Conservation (phyloP, 1,140 invertebrate species). For the Condylostylus longicornis region DNA sequence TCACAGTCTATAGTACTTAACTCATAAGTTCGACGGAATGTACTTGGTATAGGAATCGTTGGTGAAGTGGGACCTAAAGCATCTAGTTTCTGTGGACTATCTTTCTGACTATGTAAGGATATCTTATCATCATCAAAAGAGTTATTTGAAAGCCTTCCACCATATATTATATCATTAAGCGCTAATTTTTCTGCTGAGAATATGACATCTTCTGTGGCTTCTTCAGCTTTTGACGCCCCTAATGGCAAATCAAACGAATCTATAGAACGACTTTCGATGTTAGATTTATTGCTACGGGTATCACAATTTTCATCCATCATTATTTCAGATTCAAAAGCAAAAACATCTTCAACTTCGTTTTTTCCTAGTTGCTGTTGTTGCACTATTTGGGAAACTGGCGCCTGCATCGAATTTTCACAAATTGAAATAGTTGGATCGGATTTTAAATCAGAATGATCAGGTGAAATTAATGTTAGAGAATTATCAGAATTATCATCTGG, state of each 20-base stretch:
- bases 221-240: conserved; percentile 31
- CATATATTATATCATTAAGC: conserved; percentile 25
- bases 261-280: conserved; percentile 20
- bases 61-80: conserved; percentile 35
- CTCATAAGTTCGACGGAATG: conserved; percentile 32
- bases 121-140: conserved; percentile 25
- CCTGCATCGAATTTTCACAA: background rate
- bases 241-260: conserved; percentile 32
- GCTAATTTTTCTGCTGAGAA: conserved; percentile 21
- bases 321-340: conserved; percentile 21
- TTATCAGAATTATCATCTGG: conserved; percentile 11
- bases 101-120: conserved; percentile 13
- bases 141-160: conserved; percentile 15
- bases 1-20: conserved; percentile 44
- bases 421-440: background rate
- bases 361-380: too few relatives aligned
- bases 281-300: conserved; percentile 9
- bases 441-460: conserved; percentile 2
- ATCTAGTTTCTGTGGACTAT: conserved; percentile 14
- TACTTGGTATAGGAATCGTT: conserved; percentile 41
- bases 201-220: conserved; percentile 31
- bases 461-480: conserved; percentile 9
- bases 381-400: conserved; percentile 2
- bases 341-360: conserved; percentile 25
- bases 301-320: conserved; percentile 19